These are phyloP conservation scores for Dorcus parallelipipedus DNA, from an alignment of 2,888 invertebrate species.

Conservation along the genomic window DNA sequence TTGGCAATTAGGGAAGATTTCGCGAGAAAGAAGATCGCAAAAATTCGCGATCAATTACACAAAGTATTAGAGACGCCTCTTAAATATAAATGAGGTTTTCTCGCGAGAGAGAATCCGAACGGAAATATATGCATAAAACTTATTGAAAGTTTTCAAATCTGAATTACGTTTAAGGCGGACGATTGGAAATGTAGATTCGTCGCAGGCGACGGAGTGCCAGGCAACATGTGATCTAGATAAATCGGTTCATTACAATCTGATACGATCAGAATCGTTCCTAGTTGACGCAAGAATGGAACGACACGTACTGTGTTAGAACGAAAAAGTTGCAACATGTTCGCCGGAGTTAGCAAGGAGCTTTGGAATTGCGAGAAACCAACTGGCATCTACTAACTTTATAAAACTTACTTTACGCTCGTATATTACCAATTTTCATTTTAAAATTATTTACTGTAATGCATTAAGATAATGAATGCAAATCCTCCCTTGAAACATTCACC, in stretches of 20 bases:
- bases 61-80: conserved; percentile 10
- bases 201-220: conserved; percentile 19
- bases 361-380: too few species aligned
- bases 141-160: conserved; percentile 35
- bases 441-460: too few species aligned
- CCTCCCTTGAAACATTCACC: too few species aligned
- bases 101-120: conserved; percentile 15
- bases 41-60: conserved; percentile 14
- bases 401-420: too few species aligned
- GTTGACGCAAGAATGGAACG: conserved; percentile 22
- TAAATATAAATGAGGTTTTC: conserved; percentile 27
- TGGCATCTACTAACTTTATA: too few species aligned
- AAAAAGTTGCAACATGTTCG: conserved; percentile 12
- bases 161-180: conserved; percentile 30
- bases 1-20: conserved; percentile 17
- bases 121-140: conserved; percentile 23
- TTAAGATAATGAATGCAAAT: too few species aligned
- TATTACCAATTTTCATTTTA: too few species aligned
- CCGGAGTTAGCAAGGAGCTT: not conserved
- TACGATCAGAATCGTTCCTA: conserved; percentile 28
- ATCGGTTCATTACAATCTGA: conserved; percentile 35
- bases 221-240: conserved; percentile 37
- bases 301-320: conserved; percentile 16
- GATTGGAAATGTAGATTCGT: conserved; percentile 32
- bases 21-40: conserved; percentile 1